Evolutionary conservation across 2,888 invertebrate species (phyloP).

Genomic region (Ennomos erosarius): DNA sequence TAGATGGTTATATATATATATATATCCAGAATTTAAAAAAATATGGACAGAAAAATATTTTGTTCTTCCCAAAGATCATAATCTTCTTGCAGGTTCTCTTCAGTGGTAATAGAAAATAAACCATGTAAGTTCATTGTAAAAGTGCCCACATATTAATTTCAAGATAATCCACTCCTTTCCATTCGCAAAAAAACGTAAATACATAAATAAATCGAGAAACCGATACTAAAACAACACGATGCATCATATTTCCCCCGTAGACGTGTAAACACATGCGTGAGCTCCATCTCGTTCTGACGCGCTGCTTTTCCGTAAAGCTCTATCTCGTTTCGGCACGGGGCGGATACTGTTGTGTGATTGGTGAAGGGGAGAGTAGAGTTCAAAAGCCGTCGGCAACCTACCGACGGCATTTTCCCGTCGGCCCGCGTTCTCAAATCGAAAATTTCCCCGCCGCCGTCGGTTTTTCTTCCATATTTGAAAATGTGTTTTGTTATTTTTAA

Average conservation of each 20-base stretch:
- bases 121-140: not conserved
- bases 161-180: slow-evolving; percentile 67
- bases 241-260: slow-evolving; percentile 81
- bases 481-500: slow-evolving; percentile 24
- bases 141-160: slow-evolving; percentile 38
- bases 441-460: slow-evolving; percentile 46
- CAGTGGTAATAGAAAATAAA: not conserved
- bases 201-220: slow-evolving; percentile 77
- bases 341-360: slow-evolving; percentile 75
- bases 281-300: slow-evolving; percentile 54
- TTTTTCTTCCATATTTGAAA: slow-evolving; percentile 28
- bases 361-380: slow-evolving; percentile 74
- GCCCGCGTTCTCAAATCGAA: slow-evolving; percentile 69
- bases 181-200: slow-evolving; percentile 66
- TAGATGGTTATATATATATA: too few species aligned
- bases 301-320: slow-evolving; percentile 58
- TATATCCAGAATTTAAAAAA: too few species aligned
- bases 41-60: too few species aligned
- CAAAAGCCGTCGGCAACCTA: slow-evolving; percentile 70
- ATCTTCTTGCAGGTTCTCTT: not conserved
- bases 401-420: slow-evolving; percentile 84
- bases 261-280: slow-evolving; percentile 72
- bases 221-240: slow-evolving; percentile 82
- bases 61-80: not conserved
- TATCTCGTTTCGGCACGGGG: slow-evolving; percentile 62